These are phyloP conservation scores for Stegodyphus dumicola DNA, from an alignment of 1,140 invertebrate species.

Conservation along the genomic window DNA sequence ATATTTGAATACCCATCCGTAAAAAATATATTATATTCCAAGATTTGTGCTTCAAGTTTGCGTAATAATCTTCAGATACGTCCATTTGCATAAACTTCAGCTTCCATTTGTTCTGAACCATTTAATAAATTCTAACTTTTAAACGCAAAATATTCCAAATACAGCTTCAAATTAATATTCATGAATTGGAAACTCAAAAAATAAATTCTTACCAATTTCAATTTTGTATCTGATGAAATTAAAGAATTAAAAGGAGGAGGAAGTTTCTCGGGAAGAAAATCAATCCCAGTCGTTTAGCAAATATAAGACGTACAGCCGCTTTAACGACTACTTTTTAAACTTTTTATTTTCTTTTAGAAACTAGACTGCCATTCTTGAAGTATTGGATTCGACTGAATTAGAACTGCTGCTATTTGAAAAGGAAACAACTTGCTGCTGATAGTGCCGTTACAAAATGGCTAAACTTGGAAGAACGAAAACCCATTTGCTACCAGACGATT, in stretches of 20 bases:
- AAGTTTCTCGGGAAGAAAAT: neutral
- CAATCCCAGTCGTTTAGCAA: slow-evolving; percentile 30
- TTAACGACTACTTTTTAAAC: slow-evolving; percentile 21
- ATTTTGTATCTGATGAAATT: slow-evolving; percentile 16
- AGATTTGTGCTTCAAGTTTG: too few relatives aligned
- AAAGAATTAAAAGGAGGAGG: neutral
- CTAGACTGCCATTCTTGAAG: neutral
- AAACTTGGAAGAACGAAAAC: slow-evolving; percentile 12
- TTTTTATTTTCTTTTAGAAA: slow-evolving; percentile 23
- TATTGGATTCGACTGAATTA: slow-evolving; percentile 17
- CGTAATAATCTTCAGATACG: too few relatives aligned
- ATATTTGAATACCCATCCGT: too few relatives aligned
- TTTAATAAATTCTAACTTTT: too few relatives aligned
- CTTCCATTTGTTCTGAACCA: too few relatives aligned
- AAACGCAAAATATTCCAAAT: too few relatives aligned
- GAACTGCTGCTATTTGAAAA: slow-evolving; percentile 49
- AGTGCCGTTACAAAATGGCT: neutral
- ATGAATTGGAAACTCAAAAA: too few relatives aligned
- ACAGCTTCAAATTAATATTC: too few relatives aligned
- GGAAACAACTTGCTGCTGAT: neutral
- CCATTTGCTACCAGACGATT: slow-evolving; percentile 26
- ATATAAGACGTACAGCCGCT: slow-evolving; percentile 4
- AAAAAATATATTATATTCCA: too few relatives aligned
- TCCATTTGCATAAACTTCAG: too few relatives aligned
- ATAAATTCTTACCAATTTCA: slow-evolving; percentile 3